phyloP scores from a whole-genome alignment of 2,797 vertebrate species.

The Notolabrus celidotus region DNA sequence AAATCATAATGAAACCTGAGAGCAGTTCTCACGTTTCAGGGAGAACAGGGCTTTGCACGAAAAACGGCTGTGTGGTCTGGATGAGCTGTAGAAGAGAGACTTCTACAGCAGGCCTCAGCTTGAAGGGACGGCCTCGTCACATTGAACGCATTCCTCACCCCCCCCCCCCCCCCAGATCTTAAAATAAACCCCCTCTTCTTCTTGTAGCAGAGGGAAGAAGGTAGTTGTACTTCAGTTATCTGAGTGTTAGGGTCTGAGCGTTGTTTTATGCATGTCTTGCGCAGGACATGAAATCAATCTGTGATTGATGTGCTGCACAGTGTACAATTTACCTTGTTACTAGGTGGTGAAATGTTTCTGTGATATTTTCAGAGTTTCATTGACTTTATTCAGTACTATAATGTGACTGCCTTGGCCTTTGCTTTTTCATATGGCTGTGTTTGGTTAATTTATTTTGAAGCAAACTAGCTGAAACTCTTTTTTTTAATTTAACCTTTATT shows the following conservation, averaged over 20 bases:
- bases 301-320: background rate
- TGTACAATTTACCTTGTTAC: background rate
- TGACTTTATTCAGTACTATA: background rate
- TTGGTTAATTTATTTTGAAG: background rate
- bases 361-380: background rate
- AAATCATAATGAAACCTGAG: constrained; percentile 76
- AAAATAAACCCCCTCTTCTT: constrained; percentile 82
- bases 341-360: background rate
- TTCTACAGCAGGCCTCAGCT: constrained; percentile 64
- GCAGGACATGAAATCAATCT: background rate
- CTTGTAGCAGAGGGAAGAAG: constrained; percentile 24
- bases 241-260: constrained; percentile 15
- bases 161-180: constrained; percentile 42
- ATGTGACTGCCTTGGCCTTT: background rate
- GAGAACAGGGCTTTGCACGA: constrained; percentile 54
- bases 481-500: too few relatives aligned
- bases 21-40: constrained; percentile 55
- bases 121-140: constrained; percentile 71
- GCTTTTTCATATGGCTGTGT: constrained; percentile 4
- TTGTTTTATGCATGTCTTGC: constrained; percentile 37
- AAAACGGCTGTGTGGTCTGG: constrained; percentile 21
- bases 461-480: background rate
- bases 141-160: constrained; percentile 73
- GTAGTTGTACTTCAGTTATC: constrained; percentile 38
- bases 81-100: constrained; percentile 41